Base-by-base conservation (phyloP, 2,113 vertebrate genomes). In the Pelodiscus sinensis region DNA sequence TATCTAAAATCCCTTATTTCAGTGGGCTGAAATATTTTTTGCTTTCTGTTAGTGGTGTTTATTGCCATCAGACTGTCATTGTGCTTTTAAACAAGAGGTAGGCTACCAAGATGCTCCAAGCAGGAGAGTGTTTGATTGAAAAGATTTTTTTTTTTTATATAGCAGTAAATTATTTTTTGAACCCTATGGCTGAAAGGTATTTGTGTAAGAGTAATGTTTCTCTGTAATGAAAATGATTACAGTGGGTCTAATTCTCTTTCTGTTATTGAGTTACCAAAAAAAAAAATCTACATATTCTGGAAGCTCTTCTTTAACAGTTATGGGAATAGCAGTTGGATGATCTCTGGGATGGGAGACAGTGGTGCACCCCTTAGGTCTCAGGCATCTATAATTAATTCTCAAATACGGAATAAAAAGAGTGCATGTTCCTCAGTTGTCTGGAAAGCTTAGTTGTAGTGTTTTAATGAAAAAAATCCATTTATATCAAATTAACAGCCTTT, bases 141-240 rank as follows among this genome's bases (percentile, higher is more conserved):
- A 44, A 44, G 44, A 44, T 44, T 44, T 44, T 44, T 44, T 44
- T 44, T 44, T 44, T 81, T 9, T 52, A 21, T 51, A 0, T 11
- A 80, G 56, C 90, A 92, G 35, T 79, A 92, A 84, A 73, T 90
- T 81, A 75, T 35, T 75, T 93, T 81, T 84, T 57, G 88, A 6
- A 71, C 84, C 82, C 35, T 54, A 57, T 93, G 81, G 51, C 55
- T 82, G 79, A 79, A 82, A 88, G 86, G 65, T 75, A 85, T 92
- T 93, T 92, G 2, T 92, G 56, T 84, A 94, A 93, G 50, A 91
- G 93, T 95, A 90, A 87, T 96, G 92, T 94, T 95, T 82, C 81
- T 95, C 79, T 75, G 81, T 38, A 5, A 18, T 56, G 77, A 79
- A 29, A 84, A 90, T 81, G 77, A 50, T 92, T 92, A 27, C 12